Evolutionary conservation across 1,140 invertebrate species (phyloP).

Genomic region (Littorina saxatilis): DNA sequence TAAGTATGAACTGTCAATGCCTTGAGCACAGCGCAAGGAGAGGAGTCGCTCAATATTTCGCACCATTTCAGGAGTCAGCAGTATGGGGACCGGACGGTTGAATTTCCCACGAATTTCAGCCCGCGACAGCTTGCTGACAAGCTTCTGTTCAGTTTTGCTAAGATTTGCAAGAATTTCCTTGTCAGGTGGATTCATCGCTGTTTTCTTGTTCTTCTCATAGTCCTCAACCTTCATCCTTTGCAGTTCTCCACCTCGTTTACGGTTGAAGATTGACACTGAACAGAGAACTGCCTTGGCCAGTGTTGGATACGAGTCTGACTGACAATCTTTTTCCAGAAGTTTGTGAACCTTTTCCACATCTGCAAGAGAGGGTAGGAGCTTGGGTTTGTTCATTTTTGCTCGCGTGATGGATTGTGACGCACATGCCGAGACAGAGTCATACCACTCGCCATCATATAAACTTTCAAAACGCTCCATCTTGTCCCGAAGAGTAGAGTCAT

Average conservation of each 20-base stretch:
- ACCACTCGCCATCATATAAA: background rate
- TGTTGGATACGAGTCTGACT: background rate
- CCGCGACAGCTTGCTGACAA: background rate
- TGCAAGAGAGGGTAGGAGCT: background rate
- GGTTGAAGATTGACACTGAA: background rate
- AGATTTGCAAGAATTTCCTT: background rate
- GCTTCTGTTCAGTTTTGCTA: background rate
- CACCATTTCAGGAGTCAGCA: too few relatives aligned
- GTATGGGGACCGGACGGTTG: too few relatives aligned
- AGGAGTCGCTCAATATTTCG: too few relatives aligned
- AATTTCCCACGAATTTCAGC: background rate
- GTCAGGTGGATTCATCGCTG: background rate
- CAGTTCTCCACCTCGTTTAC: slow-evolving; percentile 11
- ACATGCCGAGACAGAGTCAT: too few relatives aligned
- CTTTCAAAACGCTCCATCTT: background rate
- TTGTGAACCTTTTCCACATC: too few relatives aligned
- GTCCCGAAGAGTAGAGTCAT: background rate
- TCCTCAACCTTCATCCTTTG: background rate
- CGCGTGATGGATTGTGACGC: too few relatives aligned
- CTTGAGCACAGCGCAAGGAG: too few relatives aligned
- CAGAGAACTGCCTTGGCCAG: background rate
- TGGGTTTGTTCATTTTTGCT: slow-evolving; percentile 20
- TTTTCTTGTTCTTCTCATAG: background rate
- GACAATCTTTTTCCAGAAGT: background rate
- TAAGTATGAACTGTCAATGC: too few relatives aligned